phyloP scores from a whole-genome alignment of 2,888 invertebrate genomes.

The Margaritifera margaritifera region DNA sequence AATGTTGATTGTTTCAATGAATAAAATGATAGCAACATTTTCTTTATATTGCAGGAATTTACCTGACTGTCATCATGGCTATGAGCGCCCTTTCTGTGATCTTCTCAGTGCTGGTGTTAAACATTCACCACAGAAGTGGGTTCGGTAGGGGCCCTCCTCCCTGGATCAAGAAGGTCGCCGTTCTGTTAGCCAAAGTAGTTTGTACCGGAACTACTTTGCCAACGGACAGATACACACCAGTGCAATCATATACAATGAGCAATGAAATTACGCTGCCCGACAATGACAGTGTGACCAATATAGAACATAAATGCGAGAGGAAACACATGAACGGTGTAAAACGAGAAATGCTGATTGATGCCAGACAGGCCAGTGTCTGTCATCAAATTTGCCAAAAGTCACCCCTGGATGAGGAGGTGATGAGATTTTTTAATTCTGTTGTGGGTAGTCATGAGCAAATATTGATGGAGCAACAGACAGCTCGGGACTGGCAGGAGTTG shows the following conservation, averaged over 20 bases:
- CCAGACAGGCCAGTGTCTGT: no score
- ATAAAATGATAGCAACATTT: not conserved
- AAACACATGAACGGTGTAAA: constrained; percentile 22
- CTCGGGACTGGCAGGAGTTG: constrained; percentile 72
- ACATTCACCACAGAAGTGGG: constrained; percentile 70
- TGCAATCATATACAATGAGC: not conserved
- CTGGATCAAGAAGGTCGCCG: constrained; percentile 61
- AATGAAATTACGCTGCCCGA: not conserved
- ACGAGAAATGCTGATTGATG: constrained; percentile 9
- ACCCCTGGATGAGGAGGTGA: constrained; percentile 55
- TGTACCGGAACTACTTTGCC: constrained; percentile 47
- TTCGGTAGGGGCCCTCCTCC: constrained; percentile 61
- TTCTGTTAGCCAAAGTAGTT: constrained; percentile 39
- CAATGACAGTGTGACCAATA: not conserved
- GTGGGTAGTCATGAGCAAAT: constrained; percentile 57
- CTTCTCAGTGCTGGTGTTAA: constrained; percentile 73
- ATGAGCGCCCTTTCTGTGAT: constrained; percentile 73
- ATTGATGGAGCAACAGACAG: constrained; percentile 47
- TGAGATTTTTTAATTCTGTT: constrained; percentile 59
- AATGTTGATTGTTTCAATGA: no score
- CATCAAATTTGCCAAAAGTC: constrained; percentile 1
- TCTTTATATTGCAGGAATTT: constrained; percentile 68
- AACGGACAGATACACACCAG: constrained; percentile 10
- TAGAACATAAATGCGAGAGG: constrained; percentile 15
- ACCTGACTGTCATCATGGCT: constrained; percentile 73